Evolutionary conservation across 2,113 vertebrate species (phyloP).

Genomic region (Anolis sagrei): DNA sequence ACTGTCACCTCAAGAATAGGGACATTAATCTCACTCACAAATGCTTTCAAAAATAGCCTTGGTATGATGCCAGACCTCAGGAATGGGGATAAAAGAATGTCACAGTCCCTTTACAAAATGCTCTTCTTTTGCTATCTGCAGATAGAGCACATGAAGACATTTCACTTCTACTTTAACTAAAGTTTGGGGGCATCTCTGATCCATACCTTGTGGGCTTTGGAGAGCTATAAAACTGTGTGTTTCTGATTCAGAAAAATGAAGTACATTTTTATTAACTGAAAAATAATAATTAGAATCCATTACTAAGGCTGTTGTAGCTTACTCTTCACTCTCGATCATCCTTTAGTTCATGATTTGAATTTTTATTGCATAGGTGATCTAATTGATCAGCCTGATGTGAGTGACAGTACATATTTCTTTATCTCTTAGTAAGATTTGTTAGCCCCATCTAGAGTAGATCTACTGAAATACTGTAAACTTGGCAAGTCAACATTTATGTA

Average conservation of each 20-base stretch:
- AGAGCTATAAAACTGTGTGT: not conserved
- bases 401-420: not conserved
- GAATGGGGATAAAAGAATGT: slow-evolving; percentile 33
- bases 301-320: not conserved
- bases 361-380: not conserved
- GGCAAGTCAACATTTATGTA: no score
- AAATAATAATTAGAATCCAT: not conserved
- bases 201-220: not conserved
- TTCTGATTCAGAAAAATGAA: not conserved
- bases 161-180: not conserved
- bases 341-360: not conserved
- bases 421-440: no score
- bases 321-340: not conserved
- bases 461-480: no score
- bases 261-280: not conserved
- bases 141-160: not conserved
- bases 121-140: not conserved
- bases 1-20: slow-evolving; percentile 44
- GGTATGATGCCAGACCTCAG: slow-evolving; percentile 44
- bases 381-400: not conserved
- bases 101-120: slow-evolving; percentile 8
- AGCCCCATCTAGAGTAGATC: no score
- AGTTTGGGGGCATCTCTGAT: not conserved
- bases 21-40: slow-evolving; percentile 41
- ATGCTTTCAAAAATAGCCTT: slow-evolving; percentile 43